Conservation (phyloP, 2,797 vertebrate genomes). For the Eulemur mongoz region DNA sequence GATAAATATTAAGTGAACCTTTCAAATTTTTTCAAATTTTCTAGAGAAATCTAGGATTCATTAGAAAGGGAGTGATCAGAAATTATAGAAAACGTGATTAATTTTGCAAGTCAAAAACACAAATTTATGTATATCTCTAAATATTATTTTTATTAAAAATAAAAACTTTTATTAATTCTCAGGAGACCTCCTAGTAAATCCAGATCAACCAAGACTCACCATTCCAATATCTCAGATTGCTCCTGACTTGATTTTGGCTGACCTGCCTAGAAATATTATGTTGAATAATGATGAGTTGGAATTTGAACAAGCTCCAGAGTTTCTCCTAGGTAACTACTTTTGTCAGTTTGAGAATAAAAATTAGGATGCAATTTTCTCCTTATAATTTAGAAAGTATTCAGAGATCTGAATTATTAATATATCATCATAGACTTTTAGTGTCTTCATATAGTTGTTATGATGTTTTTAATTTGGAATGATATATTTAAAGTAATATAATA, state of each 20-base stretch:
- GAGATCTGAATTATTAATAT: not conserved
- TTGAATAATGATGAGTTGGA: conserved; percentile 91
- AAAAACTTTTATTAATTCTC: conserved; percentile 23
- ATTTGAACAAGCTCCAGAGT: conserved; percentile 91
- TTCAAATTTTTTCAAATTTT: not conserved
- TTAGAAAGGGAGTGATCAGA: not conserved
- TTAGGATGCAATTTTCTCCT: not conserved
- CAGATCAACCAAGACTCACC: conserved; percentile 88
- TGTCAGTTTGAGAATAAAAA: conserved; percentile 21
- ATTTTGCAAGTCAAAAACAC: not conserved
- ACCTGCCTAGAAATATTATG: conserved; percentile 92
- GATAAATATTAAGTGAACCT: not conserved
- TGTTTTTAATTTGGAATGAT: not conserved
- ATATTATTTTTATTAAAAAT: not conserved
- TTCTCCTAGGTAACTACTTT: conserved; percentile 89
- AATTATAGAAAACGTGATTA: not conserved
- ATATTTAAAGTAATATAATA: not conserved
- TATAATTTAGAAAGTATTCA: not conserved
- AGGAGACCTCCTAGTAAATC: conserved; percentile 93
- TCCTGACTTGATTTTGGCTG: conserved; percentile 94
- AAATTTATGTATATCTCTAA: not conserved
- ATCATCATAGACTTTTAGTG: not conserved
- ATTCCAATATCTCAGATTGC: conserved; percentile 95
- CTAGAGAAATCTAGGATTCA: not conserved
- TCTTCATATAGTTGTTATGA: not conserved